Percentiles rank a stretch among this genome's conserved stretches.
Evolutionary conservation across 2,113 vertebrate genomes (phyloP).

Genomic region (Miniopterus natalensis): DNA sequence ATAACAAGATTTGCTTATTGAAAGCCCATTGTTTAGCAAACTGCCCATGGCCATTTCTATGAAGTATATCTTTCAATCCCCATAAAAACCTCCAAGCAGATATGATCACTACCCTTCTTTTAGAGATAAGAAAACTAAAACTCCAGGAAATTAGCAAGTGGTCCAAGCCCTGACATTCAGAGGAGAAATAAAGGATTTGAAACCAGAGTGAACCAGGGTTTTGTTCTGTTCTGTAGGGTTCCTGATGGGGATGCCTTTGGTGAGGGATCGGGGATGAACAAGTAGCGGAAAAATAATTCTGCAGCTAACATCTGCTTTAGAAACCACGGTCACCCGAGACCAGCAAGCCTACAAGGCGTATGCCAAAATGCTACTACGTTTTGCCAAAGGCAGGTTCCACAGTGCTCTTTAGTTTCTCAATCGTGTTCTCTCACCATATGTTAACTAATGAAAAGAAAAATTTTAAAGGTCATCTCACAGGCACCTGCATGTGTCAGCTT

Average conservation of each 20-base stretch:
- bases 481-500: not conserved
- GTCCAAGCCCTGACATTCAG: not conserved
- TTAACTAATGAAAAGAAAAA: not conserved
- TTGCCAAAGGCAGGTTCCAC: not conserved
- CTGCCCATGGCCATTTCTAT: not conserved
- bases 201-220: not conserved
- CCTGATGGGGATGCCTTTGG: not conserved
- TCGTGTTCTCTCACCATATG: not conserved
- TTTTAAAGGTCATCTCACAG: not conserved
- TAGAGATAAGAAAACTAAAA: not conserved
- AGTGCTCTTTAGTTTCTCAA: not conserved
- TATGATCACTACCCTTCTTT: not conserved
- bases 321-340: not conserved
- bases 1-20: slow-evolving; percentile 24
- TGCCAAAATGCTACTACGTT: not conserved
- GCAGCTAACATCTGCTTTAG: not conserved
- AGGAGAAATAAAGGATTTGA: not conserved
- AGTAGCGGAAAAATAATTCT: not conserved
- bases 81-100: not conserved
- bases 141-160: not conserved
- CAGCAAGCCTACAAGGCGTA: not conserved
- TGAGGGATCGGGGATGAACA: not conserved
- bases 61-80: not conserved
- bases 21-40: not conserved
- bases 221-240: not conserved